Percentiles rank a stretch among this genome's conserved stretches.
phyloP scores from a whole-genome alignment of 2,888 invertebrate genomes.

The Aleiodes alternator region DNA sequence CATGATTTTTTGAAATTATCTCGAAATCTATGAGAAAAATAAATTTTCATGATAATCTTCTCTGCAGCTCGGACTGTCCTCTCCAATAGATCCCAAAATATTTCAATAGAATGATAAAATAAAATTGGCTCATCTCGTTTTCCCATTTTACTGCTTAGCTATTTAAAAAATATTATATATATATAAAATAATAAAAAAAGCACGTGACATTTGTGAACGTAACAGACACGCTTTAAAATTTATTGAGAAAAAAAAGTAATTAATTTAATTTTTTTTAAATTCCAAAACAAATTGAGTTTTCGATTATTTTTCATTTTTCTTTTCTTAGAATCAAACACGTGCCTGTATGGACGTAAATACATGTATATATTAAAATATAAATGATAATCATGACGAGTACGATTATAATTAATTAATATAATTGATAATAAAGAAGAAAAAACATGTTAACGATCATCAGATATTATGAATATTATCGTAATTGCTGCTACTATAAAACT shows the following conservation, averaged over 20 bases:
- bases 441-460: constrained; percentile 41
- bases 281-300: background rate
- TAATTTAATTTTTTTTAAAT: background rate
- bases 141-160: too few relatives aligned
- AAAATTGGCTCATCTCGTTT: too few relatives aligned
- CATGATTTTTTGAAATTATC: too few relatives aligned
- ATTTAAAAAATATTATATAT: background rate
- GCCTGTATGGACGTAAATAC: constrained; percentile 51
- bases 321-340: constrained; percentile 25
- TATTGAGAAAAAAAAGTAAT: constrained; percentile 54
- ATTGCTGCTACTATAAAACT: constrained; percentile 62
- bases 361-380: constrained; percentile 60
- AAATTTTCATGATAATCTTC: too few relatives aligned
- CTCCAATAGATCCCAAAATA: background rate
- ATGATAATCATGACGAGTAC: constrained; percentile 63
- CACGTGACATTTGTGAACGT: constrained; percentile 28
- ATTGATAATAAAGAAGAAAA: constrained; percentile 63
- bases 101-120: too few relatives aligned
- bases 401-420: constrained; percentile 67
- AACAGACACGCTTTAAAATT: constrained; percentile 54
- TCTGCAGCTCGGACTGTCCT: too few relatives aligned
- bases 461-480: constrained; percentile 61
- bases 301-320: background rate
- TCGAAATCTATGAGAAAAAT: too few relatives aligned
- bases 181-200: background rate